These are phyloP conservation scores for Myripristis jacobus DNA, from an alignment of 2,797 vertebrate species.

Conservation along the genomic window DNA sequence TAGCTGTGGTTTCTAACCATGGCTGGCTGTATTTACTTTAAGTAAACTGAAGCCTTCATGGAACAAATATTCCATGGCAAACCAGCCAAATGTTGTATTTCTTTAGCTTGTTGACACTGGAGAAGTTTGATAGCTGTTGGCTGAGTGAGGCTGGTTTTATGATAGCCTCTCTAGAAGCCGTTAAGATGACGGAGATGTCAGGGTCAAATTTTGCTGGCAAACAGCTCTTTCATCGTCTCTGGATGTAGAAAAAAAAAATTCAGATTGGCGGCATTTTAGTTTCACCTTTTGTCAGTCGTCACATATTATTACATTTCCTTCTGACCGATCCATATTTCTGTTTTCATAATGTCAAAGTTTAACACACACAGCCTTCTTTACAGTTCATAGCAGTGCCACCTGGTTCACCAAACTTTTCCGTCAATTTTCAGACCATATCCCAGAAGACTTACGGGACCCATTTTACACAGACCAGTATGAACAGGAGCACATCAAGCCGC, in stretches of 20 bases:
- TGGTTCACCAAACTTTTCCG: slow-evolving; percentile 1
- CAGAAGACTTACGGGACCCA: slow-evolving; percentile 94
- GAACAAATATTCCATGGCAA: slow-evolving; percentile 41
- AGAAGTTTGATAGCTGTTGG: neutral
- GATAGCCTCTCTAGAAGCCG: too few relatives aligned
- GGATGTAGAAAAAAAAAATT: neutral
- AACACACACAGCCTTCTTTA: neutral
- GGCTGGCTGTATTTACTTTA: slow-evolving; percentile 50
- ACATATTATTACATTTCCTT: neutral
- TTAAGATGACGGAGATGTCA: too few relatives aligned
- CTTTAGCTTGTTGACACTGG: slow-evolving; percentile 15
- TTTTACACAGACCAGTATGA: slow-evolving; percentile 99
- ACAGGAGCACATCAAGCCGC: slow-evolving; percentile 98
- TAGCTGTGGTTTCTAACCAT: slow-evolving; percentile 10
- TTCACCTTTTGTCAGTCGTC: neutral
- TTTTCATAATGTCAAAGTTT: slow-evolving; percentile 1
- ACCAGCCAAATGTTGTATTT: slow-evolving; percentile 1
- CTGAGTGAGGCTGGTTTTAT: neutral
- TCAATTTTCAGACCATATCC: slow-evolving; percentile 91
- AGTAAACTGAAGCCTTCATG: slow-evolving; percentile 32
- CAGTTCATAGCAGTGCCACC: neutral
- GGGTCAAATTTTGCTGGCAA: neutral
- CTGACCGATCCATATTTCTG: neutral
- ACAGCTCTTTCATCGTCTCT: neutral
- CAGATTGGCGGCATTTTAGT: neutral